Percentiles rank a stretch among this genome's conserved stretches.
Conservation (phyloP, 2,113 vertebrate genomes). For the Chunga burmeisteri region DNA sequence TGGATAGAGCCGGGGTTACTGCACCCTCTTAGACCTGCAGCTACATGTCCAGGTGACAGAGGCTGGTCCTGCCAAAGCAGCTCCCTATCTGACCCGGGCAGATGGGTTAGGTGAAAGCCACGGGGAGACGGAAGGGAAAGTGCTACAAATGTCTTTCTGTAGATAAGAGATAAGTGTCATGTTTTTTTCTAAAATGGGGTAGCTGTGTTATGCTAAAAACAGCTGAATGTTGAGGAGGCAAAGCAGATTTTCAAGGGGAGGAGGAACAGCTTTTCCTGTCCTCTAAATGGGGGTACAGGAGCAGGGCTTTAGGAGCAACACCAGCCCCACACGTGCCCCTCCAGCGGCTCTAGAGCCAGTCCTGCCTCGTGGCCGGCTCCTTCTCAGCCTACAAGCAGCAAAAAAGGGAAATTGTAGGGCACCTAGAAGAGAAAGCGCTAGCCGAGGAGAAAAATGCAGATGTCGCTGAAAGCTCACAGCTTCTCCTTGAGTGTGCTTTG, state of each 20-base stretch:
- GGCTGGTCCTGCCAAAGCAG: neutral
- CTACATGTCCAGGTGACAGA: neutral
- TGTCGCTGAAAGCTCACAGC: neutral
- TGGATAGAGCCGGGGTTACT: accelerated
- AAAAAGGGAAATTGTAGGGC: neutral
- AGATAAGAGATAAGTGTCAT: neutral
- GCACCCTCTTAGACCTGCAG: neutral
- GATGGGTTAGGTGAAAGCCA: neutral
- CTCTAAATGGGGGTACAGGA: neutral
- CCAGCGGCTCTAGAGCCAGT: neutral
- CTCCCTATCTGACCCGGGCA: neutral
- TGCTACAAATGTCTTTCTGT: neutral
- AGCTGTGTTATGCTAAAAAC: neutral
- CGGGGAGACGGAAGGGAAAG: neutral
- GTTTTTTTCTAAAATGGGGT: neutral
- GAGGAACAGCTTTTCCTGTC: neutral
- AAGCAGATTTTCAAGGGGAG: conserved; percentile 35
- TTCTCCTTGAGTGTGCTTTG: accelerated
- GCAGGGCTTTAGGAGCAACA: neutral
- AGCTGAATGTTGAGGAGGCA: neutral
- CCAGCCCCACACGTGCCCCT: neutral
- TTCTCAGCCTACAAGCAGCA: neutral
- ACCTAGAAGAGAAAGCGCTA: neutral
- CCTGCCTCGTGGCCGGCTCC: accelerated
- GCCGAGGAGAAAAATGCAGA: neutral